These are phyloP conservation scores for Tenthredo amoena DNA, from an alignment of 2,888 invertebrate species.

Conservation along the genomic window DNA sequence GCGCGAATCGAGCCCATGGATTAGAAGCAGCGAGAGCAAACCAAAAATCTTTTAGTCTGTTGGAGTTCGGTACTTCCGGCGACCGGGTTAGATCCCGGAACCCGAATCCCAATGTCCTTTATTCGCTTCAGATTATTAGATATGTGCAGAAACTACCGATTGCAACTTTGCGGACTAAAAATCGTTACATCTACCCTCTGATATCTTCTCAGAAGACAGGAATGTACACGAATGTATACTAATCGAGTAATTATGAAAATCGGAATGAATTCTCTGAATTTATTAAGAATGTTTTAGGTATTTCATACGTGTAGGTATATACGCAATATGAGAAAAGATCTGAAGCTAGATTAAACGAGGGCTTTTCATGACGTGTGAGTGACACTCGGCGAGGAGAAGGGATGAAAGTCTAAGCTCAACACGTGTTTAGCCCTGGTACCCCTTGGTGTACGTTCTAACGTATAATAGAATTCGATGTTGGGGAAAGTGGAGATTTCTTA, in stretches of 20 bases:
- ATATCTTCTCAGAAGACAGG: not conserved
- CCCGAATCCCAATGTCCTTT: not conserved
- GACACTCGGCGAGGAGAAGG: not conserved
- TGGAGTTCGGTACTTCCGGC: conserved; percentile 5
- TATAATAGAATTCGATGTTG: conserved; percentile 21
- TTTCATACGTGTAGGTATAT: not conserved
- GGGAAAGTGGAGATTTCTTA: not conserved
- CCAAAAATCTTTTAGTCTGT: conserved; percentile 8
- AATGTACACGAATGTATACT: not conserved
- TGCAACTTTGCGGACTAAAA: not conserved
- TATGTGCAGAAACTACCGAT: not conserved
- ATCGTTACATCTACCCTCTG: not conserved
- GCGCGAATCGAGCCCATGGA: not conserved
- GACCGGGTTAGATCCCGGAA: not conserved
- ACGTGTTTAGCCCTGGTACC: not conserved
- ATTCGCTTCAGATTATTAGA: not conserved
- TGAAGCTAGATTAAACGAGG: conserved; percentile 1
- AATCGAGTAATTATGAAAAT: not conserved
- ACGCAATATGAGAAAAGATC: not conserved
- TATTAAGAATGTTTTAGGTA: not conserved
- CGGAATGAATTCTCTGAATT: not conserved
- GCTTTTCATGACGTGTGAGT: not conserved
- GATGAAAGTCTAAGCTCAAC: conserved; percentile 9
- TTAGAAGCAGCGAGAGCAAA: not conserved
- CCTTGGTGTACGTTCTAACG: not conserved